Evolutionary conservation across 2,888 invertebrate species (phyloP).

Genomic region (Cheilosia urbana): DNA sequence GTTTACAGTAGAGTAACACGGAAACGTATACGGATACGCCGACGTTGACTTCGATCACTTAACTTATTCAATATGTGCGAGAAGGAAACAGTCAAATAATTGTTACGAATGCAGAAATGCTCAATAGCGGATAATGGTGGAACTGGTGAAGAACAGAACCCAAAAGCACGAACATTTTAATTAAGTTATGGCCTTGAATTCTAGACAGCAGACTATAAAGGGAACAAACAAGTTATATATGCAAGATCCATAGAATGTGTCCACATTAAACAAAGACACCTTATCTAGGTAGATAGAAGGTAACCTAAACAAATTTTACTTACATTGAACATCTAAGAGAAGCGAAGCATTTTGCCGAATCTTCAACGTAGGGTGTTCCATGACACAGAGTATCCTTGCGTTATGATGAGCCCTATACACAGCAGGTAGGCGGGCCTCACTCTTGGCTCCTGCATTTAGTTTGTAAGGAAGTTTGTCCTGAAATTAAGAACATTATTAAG

Average conservation of each 20-base stretch:
- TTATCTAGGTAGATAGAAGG: not conserved
- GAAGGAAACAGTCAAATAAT: too few relatives aligned
- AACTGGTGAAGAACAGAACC: too few relatives aligned
- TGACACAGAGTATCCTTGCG: conserved; percentile 92
- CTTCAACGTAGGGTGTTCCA: conserved; percentile 87
- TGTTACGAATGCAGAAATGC: too few relatives aligned
- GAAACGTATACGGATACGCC: too few relatives aligned
- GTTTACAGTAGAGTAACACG: too few relatives aligned
- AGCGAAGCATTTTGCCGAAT: conserved; percentile 83
- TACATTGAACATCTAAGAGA: conserved; percentile 84
- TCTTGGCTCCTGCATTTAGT: conserved; percentile 85
- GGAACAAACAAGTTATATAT: too few relatives aligned
- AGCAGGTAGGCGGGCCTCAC: conserved; percentile 88
- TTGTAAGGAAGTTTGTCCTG: conserved; percentile 83
- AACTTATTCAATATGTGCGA: too few relatives aligned
- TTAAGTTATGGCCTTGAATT: not conserved
- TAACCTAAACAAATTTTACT: conserved; percentile 76
- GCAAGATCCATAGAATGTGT: too few relatives aligned
- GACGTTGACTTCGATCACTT: too few relatives aligned
- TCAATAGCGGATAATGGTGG: too few relatives aligned
- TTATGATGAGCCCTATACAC: conserved; percentile 94
- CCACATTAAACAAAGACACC: too few relatives aligned
- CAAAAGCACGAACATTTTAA: not conserved
- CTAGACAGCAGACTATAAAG: too few relatives aligned
- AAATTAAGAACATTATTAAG: conserved; percentile 57